Evolutionary conservation across 2,113 vertebrate species (phyloP), one percentile per base, ranked within the genome.

Genomic region (Sorex araneus): DNA sequence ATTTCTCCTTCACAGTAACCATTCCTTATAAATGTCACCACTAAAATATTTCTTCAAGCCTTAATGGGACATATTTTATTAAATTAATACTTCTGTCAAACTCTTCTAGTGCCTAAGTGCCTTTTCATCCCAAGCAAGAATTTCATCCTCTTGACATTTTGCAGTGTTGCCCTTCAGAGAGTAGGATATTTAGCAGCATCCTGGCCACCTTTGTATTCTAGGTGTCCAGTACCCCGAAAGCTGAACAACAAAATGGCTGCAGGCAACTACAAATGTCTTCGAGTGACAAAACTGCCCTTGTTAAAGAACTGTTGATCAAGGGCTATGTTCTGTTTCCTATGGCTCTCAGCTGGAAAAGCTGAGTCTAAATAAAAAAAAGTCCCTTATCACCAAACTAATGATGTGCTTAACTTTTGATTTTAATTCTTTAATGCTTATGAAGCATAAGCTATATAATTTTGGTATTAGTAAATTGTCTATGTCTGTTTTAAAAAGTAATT

Each of bases 371-470:
- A 18, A 6, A 40, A 6, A 40, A 21, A 4, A 1, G 0, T 4
- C 1, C 7, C 19, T 84, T 6, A 25, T 75, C 28, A 73, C 1
- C 71, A 79, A 94, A 71, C 50, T 13, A 60, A 57, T 47, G 21
- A 1, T 11, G 19, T 73, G 47, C 15, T 21, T 5, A 76, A 84
- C 5, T 67, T 87, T 90, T 64, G 3, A 70, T 78, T 83, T 84
- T 76, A 80, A 87, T 79, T 60, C 25, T 79, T 84, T 90, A 84
- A 80, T 87, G n/a, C 19, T 54, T 32, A 77, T 67, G 28, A 79
- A 28, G 4, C 25, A n/a, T n/a, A 19, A 64, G 63, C 78, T 81
- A 60, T 6, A 73, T 12, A 81, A 79, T n/a, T 77, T 25, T 70
- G 45, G 4, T 69, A 60, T 71, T 76, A 71, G 8, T 82, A 54